Evolutionary conservation across 2,113 vertebrate species (phyloP).

Genomic region (Penelope pileata): DNA sequence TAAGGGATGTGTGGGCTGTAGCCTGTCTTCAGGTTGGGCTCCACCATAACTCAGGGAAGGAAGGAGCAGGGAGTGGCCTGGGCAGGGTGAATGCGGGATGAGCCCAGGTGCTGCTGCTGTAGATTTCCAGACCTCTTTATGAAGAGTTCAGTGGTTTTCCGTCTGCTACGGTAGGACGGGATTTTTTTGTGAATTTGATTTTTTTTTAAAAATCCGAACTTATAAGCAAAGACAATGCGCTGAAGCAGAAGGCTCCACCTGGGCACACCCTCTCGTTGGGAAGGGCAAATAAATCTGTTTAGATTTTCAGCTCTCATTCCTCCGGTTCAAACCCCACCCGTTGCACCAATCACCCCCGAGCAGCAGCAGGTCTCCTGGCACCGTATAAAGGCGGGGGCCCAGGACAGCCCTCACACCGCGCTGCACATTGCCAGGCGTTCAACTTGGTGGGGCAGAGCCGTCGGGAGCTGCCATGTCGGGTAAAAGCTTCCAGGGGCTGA

Average conservation of each 20-base stretch:
- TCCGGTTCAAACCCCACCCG: slow-evolving; percentile 42
- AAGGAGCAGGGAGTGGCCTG: neutral
- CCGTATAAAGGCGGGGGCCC: slow-evolving; percentile 5
- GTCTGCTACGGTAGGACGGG: neutral
- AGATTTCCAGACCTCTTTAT: slow-evolving; percentile 30
- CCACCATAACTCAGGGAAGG: neutral
- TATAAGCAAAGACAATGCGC: neutral
- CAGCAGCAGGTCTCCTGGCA: neutral
- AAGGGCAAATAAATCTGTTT: slow-evolving; percentile 14
- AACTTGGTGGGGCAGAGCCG: neutral
- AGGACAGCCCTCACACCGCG: neutral
- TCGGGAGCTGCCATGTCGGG: slow-evolving; percentile 16
- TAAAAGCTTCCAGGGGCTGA: slow-evolving; percentile 46
- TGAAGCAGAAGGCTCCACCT: slow-evolving; percentile 21
- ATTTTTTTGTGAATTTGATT: neutral
- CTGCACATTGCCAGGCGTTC: neutral
- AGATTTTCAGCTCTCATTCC: slow-evolving; percentile 25
- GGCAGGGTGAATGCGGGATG: rapidly evolving
- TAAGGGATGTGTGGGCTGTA: neutral
- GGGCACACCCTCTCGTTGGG: slow-evolving; percentile 9
- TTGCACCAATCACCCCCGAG: slow-evolving; percentile 3
- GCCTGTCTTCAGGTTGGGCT: neutral
- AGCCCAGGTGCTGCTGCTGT: neutral
- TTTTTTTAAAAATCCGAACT: neutral
- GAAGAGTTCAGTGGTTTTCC: neutral